Evolutionary conservation across 2,888 invertebrate species (phyloP).

Genomic region (Dinocampus coccinellae): DNA sequence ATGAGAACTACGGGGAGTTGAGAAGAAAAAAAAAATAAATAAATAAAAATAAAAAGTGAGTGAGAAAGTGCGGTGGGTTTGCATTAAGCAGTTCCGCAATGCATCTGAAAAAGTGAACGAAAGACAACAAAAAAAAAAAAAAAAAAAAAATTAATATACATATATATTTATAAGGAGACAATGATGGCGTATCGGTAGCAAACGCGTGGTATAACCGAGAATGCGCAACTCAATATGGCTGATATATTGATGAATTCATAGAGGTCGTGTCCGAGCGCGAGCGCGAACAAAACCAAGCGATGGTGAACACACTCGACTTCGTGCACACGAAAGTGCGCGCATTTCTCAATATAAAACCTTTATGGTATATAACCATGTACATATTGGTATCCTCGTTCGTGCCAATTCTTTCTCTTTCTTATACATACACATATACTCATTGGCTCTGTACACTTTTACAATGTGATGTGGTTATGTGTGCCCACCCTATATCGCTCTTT

Average conservation of each 20-base stretch:
- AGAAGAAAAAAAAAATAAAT: slow-evolving; percentile 9
- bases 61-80: too few species aligned
- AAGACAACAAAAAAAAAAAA: slow-evolving; percentile 34
- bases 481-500: too few species aligned
- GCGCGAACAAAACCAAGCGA: slow-evolving; percentile 4
- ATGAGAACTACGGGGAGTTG: slow-evolving; percentile 26
- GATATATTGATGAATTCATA: slow-evolving; percentile 55
- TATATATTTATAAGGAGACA: not conserved
- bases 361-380: too few species aligned
- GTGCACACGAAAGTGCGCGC: slow-evolving; percentile 28
- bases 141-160: not conserved
- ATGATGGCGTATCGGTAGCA: slow-evolving; percentile 27
- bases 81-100: slow-evolving; percentile 54
- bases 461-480: too few species aligned
- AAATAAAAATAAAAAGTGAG: slow-evolving; percentile 41
- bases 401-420: too few species aligned
- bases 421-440: too few species aligned
- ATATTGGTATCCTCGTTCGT: too few species aligned
- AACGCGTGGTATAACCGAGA: slow-evolving; percentile 31
- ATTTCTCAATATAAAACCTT: not conserved
- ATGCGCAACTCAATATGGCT: slow-evolving; percentile 48
- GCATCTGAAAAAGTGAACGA: too few species aligned
- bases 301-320: slow-evolving; percentile 27
- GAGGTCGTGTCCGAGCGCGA: slow-evolving; percentile 48
- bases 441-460: too few species aligned